Conservation (phyloP, 1,140 invertebrate genomes). For the Dendroctonus valens region DNA sequence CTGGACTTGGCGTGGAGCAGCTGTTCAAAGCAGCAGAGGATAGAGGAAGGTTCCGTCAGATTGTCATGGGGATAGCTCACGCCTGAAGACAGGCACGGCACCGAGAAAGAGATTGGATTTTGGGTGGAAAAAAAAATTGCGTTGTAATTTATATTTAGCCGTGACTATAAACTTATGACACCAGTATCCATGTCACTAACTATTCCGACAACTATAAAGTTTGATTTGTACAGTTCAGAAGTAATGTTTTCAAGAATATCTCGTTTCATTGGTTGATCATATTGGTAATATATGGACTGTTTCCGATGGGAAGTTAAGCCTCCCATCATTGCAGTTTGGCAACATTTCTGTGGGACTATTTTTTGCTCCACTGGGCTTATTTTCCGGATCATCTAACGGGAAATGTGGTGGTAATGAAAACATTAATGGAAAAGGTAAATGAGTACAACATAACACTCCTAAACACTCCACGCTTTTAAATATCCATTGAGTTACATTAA, state of each 20-base stretch:
- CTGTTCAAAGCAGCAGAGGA: no score
- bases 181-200: constrained; percentile 23
- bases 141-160: constrained; percentile 15
- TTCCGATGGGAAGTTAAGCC: constrained; percentile 23
- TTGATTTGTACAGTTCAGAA: constrained; percentile 5
- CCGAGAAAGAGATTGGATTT: no score
- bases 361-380: constrained; percentile 17
- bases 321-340: constrained; percentile 24
- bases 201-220: constrained; percentile 22
- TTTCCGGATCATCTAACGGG: constrained; percentile 20
- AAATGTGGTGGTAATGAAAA: constrained; percentile 24
- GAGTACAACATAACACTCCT: constrained; percentile 15
- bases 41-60: no score
- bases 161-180: constrained; percentile 12
- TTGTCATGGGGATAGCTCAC: no score
- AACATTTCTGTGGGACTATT: constrained; percentile 22
- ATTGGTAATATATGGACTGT: constrained; percentile 31
- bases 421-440: neutral
- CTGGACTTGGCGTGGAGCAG: no score
- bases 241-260: constrained; percentile 20
- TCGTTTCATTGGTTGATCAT: constrained; percentile 27
- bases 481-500: constrained; percentile 12
- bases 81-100: no score
- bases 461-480: constrained; percentile 18
- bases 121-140: constrained; percentile 10